phyloP scores from a whole-genome alignment of 2,797 vertebrate genomes.

The Diplodus sargus region DNA sequence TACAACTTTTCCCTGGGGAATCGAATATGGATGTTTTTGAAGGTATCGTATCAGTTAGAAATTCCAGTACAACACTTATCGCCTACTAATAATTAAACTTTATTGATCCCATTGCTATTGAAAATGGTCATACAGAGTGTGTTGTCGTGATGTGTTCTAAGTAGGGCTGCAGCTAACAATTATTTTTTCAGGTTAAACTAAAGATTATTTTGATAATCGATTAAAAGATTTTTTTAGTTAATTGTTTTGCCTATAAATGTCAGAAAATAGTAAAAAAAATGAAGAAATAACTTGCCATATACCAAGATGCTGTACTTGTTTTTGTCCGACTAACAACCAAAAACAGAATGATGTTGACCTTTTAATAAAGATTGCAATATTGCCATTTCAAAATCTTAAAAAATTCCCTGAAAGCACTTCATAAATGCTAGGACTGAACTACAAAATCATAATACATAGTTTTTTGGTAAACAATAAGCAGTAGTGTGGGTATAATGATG shows the following conservation, averaged over 20 bases:
- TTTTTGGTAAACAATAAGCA: too few species aligned
- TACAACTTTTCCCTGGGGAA: too few species aligned
- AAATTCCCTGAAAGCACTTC: too few species aligned
- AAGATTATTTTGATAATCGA: neutral
- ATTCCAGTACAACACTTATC: too few species aligned
- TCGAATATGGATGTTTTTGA: too few species aligned
- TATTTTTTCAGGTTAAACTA: neutral
- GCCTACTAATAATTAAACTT: conserved; percentile 1
- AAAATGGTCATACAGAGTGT: neutral
- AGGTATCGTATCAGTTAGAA: too few species aligned
- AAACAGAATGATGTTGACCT: neutral
- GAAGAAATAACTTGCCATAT: neutral
- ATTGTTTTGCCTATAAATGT: neutral
- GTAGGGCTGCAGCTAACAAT: neutral
- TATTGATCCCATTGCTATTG: neutral
- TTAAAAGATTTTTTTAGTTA: neutral
- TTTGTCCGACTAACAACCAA: neutral
- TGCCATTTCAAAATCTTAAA: too few species aligned
- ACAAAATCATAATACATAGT: too few species aligned
- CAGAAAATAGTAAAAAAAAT: neutral
- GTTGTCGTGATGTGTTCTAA: neutral
- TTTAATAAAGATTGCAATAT: too few species aligned
- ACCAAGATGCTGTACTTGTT: neutral
- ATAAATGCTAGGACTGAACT: too few species aligned
- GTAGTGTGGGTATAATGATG: too few species aligned